These are phyloP conservation scores for Prosopocoilus inquinatus DNA, from an alignment of 2,888 invertebrate genomes.

Conservation along the genomic window DNA sequence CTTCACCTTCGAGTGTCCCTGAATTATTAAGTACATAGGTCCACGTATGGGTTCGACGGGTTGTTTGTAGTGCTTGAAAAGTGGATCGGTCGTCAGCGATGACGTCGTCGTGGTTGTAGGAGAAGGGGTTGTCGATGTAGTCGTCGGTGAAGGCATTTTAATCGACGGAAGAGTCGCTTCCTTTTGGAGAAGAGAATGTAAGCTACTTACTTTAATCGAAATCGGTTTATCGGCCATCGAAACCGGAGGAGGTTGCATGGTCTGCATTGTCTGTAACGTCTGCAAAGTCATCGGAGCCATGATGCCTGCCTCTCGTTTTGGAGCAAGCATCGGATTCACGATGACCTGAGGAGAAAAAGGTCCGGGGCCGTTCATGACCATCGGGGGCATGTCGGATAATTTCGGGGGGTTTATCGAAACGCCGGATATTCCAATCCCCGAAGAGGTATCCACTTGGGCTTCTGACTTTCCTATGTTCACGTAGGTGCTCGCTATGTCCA, in stretches of 20 bases:
- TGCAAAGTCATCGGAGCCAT: constrained; percentile 35
- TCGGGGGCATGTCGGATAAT: constrained; percentile 19
- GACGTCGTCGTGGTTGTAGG: constrained; percentile 54
- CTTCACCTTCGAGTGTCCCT: constrained; percentile 83
- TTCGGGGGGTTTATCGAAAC: constrained; percentile 27
- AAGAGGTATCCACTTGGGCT: constrained; percentile 47
- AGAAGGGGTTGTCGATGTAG: constrained; percentile 44
- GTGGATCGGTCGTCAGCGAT: constrained; percentile 59
- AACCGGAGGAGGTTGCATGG: constrained; percentile 60
- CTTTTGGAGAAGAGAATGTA: constrained; percentile 30
- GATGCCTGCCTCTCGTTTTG: constrained; percentile 13
- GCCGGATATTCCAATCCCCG: constrained; percentile 33
- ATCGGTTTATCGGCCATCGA: constrained; percentile 26
- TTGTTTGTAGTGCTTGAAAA: constrained; percentile 63
- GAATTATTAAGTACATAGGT: constrained; percentile 75
- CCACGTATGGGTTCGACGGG: constrained; percentile 60
- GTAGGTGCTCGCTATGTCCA: constrained; percentile 47
- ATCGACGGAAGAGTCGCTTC: constrained; percentile 28
- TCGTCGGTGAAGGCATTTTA: constrained; percentile 26
- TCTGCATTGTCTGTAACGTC: constrained; percentile 57
- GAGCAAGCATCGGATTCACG: constrained; percentile 25
- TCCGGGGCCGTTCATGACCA: constrained; percentile 21
- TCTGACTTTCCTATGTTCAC: constrained; percentile 51
- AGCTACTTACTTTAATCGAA: not conserved
- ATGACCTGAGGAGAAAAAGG: constrained; percentile 17